Conservation (phyloP, 1,140 invertebrate genomes). For the Muscidifurax raptorellus region DNA sequence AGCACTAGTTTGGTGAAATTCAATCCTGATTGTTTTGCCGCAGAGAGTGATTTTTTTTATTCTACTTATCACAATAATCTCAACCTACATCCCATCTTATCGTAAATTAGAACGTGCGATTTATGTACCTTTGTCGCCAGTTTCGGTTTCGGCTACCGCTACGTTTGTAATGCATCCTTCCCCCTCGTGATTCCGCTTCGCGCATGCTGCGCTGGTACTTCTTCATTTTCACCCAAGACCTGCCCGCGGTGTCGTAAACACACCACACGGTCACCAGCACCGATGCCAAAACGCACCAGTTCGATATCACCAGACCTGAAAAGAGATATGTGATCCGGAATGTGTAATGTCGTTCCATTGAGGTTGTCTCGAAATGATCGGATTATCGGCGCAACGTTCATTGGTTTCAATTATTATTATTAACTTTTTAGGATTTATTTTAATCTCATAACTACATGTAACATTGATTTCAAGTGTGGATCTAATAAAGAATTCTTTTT, state of each 20-base stretch:
- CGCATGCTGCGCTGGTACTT: conserved; percentile 90
- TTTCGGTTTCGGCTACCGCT: conserved; percentile 88
- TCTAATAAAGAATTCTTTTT: no score
- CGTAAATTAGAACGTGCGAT: not conserved
- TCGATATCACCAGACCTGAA: conserved; percentile 87
- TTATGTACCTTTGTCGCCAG: conserved; percentile 88
- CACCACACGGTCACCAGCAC: conserved; percentile 90
- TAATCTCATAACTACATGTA: no score
- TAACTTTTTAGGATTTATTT: no score
- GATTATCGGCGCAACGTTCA: no score
- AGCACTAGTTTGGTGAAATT: no score
- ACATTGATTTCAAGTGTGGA: no score
- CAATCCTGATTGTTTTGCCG: no score
- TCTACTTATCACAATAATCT: no score
- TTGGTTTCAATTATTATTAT: no score
- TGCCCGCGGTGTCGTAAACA: conserved; percentile 90
- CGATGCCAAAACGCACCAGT: conserved; percentile 85
- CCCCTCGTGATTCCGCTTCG: conserved; percentile 80
- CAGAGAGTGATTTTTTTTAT: no score
- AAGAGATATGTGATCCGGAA: not conserved
- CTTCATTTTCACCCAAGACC: conserved; percentile 97
- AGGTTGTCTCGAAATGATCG: no score
- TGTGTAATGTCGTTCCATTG: no score
- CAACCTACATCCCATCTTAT: not conserved
- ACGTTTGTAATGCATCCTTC: conserved; percentile 84